A percentile compares a stretch with the other conserved stretches of the same genome.
phyloP scores from a whole-genome alignment of 2,797 vertebrate genomes.

The Protonibea diacanthus region DNA sequence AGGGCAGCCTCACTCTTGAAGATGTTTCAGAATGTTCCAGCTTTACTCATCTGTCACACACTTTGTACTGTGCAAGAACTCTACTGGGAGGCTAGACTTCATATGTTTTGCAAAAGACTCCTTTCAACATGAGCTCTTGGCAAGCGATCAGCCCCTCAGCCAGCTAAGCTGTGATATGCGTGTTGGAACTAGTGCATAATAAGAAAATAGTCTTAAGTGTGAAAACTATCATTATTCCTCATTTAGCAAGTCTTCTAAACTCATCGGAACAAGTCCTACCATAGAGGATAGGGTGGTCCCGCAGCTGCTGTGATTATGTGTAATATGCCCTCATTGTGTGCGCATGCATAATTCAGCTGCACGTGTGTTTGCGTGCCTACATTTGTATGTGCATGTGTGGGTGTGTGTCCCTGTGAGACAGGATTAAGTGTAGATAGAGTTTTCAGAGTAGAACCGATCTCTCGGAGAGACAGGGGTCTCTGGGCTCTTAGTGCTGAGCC shows the following conservation, averaged over 20 bases:
- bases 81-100: constrained; percentile 50
- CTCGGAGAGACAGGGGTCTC: constrained; percentile 70
- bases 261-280: constrained; percentile 49
- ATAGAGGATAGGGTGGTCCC: constrained; percentile 27
- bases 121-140: constrained; percentile 65
- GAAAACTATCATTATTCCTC: constrained; percentile 65
- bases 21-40: constrained; percentile 62
- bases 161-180: constrained; percentile 40
- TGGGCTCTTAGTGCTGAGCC: constrained; percentile 67
- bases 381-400: constrained; percentile 62
- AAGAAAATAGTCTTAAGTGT: constrained; percentile 50
- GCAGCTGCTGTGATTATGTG: constrained; percentile 59
- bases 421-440: constrained; percentile 78
- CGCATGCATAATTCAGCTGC: constrained; percentile 62
- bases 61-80: constrained; percentile 57
- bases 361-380: constrained; percentile 52
- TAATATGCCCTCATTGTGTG: constrained; percentile 47
- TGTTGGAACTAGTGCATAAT: constrained; percentile 49
- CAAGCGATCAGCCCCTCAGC: constrained; percentile 47
- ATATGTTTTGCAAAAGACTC: constrained; percentile 64
- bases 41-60: constrained; percentile 69
- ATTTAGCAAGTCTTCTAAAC: constrained; percentile 59
- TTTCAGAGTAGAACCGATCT: constrained; percentile 78
- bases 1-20: constrained; percentile 51
- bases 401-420: constrained; percentile 68